phyloP scores from a whole-genome alignment of 2,797 vertebrate species.

The Xenops minutus region DNA sequence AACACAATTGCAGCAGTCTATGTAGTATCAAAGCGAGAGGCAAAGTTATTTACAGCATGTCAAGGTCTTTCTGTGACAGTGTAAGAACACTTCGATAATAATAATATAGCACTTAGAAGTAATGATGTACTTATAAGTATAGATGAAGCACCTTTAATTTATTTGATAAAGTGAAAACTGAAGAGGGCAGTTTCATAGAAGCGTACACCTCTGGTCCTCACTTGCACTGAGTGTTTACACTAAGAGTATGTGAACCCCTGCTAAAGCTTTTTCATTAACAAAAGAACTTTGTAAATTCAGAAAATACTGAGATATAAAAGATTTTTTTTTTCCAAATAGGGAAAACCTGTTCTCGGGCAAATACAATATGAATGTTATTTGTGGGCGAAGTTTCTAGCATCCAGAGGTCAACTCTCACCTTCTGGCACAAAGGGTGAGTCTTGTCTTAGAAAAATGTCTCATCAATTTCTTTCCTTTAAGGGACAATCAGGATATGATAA shows the following conservation, averaged over 20 bases:
- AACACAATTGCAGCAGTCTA: conserved; percentile 13
- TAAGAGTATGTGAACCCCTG: conserved; percentile 21
- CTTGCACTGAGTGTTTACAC: conserved; percentile 64
- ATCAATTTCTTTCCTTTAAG: neutral
- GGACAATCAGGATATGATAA: neutral
- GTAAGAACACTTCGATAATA: conserved; percentile 59
- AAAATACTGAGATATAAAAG: conserved; percentile 43
- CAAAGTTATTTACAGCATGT: conserved; percentile 53
- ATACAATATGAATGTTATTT: conserved; percentile 51
- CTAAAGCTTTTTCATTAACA: conserved; percentile 59
- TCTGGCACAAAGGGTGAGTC: neutral
- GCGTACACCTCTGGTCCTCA: conserved; percentile 67
- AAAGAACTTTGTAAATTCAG: conserved; percentile 58
- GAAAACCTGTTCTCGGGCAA: conserved; percentile 39
- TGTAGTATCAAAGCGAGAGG: conserved; percentile 62
- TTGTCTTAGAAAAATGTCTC: conserved; percentile 11
- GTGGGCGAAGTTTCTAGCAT: conserved; percentile 33
- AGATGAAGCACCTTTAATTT: conserved; percentile 64
- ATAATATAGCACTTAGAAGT: conserved; percentile 69
- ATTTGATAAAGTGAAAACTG: conserved; percentile 75
- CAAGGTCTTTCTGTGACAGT: conserved; percentile 73
- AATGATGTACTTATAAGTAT: conserved; percentile 64
- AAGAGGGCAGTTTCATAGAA: conserved; percentile 73
- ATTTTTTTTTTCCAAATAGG: conserved; percentile 30
- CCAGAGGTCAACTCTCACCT: conserved; percentile 34